A percentile compares a stretch with the other conserved stretches of the same genome.
phyloP scores from a whole-genome alignment of 2,888 invertebrate species.

The Ormyrus thymus region DNA sequence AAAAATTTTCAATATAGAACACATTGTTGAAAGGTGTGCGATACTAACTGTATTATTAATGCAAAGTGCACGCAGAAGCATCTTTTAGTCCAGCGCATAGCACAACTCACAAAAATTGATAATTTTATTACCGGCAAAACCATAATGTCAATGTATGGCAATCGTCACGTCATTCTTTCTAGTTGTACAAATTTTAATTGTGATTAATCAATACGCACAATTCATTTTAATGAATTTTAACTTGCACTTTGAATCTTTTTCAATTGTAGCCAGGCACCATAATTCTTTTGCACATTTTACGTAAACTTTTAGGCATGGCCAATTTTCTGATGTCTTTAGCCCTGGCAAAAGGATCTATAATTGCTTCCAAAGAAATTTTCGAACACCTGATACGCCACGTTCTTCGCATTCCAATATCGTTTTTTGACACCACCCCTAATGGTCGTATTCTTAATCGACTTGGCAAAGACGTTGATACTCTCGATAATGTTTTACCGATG shows the following conservation, averaged over 20 bases:
- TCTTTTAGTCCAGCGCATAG: conserved; percentile 46
- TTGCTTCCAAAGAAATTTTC: conserved; percentile 80
- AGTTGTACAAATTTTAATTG: conserved; percentile 7
- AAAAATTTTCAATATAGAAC: conserved; percentile 17
- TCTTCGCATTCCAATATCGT: conserved; percentile 80
- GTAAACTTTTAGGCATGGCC: conserved; percentile 74
- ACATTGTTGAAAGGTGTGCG: conserved; percentile 49
- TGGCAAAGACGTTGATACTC: conserved; percentile 81
- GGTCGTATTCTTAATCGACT: conserved; percentile 84
- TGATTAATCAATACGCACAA: conserved; percentile 7
- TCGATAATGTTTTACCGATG: conserved; percentile 80
- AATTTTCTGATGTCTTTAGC: conserved; percentile 78
- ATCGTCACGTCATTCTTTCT: conserved; percentile 2
- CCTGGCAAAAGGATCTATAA: conserved; percentile 78
- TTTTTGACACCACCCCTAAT: conserved; percentile 83
- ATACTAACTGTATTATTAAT: conserved; percentile 53
- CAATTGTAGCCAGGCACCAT: conserved; percentile 24
- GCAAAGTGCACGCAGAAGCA: conserved; percentile 46
- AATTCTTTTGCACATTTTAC: conserved; percentile 46
- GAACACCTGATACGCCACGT: conserved; percentile 77
- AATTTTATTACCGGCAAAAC: not conserved
- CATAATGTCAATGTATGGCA: too few species aligned
- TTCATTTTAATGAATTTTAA: not conserved
- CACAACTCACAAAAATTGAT: conserved; percentile 39
- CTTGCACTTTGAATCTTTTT: conserved; percentile 15